phyloP scores from a whole-genome alignment of 2,113 vertebrate species.

The Psephotus haematonotus region DNA sequence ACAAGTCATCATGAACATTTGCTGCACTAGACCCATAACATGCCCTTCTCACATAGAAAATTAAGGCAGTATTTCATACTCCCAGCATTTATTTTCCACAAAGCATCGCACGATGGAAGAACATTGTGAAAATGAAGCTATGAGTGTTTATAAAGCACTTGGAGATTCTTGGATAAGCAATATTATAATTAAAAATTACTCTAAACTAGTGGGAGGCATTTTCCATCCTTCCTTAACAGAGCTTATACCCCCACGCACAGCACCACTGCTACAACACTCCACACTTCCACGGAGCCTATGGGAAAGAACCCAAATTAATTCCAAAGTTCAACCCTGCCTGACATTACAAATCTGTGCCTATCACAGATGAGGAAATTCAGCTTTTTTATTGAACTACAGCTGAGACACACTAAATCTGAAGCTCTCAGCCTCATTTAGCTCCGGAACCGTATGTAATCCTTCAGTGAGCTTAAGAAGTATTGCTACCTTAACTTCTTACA shows the following conservation, averaged over 20 bases:
- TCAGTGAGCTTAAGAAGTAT: background rate
- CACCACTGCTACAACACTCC: rapidly evolving
- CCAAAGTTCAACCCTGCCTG: background rate
- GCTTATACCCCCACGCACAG: background rate
- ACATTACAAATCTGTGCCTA: background rate
- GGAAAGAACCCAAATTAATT: background rate
- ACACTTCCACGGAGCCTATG: rapidly evolving
- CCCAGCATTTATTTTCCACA: background rate
- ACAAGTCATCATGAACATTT: background rate
- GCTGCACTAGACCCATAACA: background rate
- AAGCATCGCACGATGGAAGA: background rate
- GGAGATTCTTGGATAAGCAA: background rate
- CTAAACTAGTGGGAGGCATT: background rate
- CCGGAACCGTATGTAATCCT: background rate
- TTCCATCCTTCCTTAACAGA: background rate
- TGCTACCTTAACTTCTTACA: background rate
- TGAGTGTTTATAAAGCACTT: background rate
- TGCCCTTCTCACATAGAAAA: background rate
- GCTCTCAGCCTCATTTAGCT: background rate
- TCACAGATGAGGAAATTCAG: background rate
- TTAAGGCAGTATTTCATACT: background rate
- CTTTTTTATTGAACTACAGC: background rate
- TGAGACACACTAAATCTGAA: background rate
- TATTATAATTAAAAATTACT: background rate
- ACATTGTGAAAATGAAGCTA: background rate